Base-by-base conservation (phyloP, 2,888 invertebrate genomes). In the Drosophila falleni region DNA sequence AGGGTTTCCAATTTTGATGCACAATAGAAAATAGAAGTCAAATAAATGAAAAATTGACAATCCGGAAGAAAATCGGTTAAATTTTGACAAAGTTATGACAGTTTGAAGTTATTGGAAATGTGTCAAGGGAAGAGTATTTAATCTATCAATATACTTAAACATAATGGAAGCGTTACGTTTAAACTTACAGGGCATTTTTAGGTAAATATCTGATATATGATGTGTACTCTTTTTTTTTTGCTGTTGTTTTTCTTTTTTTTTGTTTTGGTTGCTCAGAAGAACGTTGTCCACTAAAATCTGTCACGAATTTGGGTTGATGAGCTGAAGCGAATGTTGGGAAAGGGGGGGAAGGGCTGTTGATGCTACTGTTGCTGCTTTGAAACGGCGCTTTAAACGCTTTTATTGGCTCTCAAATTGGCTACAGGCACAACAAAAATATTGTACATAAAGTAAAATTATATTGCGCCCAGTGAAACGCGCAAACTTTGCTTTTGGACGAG, bases 331-430 rank as follows among this genome's bases (percentile, higher is more conserved):
- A 26, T 46, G 50, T 33, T 13, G 15, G 15, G 5, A n/a, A 37
- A 0, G 23, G 31, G 23, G 23, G 23, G 23, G 23, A 3, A 3
- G 23, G 15, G 3, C 16, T 11, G n/a, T 16, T 19, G 19, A 11
- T 4, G 39, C 42, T 19, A 19, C 42, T 42, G 19, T 46, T 46
- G 47, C 39, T 58, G 55, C 50, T 46, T 33, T 42, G 58, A 35
- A 64, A 82, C 66, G 71, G 67, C 62, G 66, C 74, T 77, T 89
- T 89, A 87, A 87, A 80, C 82, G 72, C 51, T 85, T 89, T 84
- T 87, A 87, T 87, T 81, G 85, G 68, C 81, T 72, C 63, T 71
- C 64, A 77, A 80, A 74, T 80, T 88, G 83, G 86, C 83, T 71
- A 71, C 72, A 66, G 66, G 58, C 87, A 58, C 58, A 60, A 56